A percentile compares a stretch with the other conserved stretches of the same genome.
Conservation (phyloP, 2,113 vertebrate species). For the Mus pahari region DNA sequence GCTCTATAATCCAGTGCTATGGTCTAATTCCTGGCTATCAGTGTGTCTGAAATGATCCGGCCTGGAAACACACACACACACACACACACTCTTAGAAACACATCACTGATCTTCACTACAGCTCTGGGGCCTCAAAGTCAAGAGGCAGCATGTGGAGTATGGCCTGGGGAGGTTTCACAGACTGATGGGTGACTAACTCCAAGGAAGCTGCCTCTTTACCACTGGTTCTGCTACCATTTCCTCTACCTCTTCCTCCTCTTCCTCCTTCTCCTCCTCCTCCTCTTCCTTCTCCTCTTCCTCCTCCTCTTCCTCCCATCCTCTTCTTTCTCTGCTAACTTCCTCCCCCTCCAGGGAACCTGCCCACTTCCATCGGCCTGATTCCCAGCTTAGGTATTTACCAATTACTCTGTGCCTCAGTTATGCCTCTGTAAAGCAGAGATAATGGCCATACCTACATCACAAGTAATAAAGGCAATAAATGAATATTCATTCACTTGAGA, state of each 20-base stretch:
- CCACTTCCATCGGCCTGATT: not conserved
- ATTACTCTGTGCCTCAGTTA: not conserved
- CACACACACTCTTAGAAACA: not conserved
- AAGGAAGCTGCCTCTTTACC: not conserved
- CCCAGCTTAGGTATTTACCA: not conserved
- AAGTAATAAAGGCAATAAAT: not conserved
- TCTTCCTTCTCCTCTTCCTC: not conserved
- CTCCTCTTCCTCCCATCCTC: too few species aligned
- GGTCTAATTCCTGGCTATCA: not conserved
- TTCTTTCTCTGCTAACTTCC: too few species aligned
- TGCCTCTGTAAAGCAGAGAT: not conserved
- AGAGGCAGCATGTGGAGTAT: accelerated
- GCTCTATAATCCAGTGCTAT: not conserved
- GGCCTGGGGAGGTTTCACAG: not conserved
- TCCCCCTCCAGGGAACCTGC: not conserved
- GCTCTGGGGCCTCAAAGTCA: not conserved
- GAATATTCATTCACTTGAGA: not conserved
- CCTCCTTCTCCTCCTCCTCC: too few species aligned
- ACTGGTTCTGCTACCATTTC: too few species aligned
- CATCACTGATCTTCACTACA: not conserved
- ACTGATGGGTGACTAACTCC: not conserved
- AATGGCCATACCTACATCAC: not conserved
- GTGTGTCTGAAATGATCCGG: not conserved
- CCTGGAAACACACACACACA: not conserved
- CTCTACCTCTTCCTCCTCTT: too few species aligned